A percentile compares a stretch with the other conserved stretches of the same genome.
Evolutionary conservation across 1,140 invertebrate genomes (phyloP).

Genomic region (Druon quercuslanigerum): DNA sequence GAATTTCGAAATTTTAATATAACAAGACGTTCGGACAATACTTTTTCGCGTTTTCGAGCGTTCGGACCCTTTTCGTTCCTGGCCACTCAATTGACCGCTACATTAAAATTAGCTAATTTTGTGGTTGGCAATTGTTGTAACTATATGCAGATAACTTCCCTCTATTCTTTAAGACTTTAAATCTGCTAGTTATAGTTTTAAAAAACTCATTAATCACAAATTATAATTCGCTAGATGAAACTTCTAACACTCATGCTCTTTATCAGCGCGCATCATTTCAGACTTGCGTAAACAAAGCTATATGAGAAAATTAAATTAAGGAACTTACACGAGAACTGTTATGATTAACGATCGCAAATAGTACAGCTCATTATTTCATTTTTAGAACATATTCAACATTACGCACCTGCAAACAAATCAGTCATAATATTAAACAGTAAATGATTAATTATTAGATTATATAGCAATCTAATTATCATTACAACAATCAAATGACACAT

Average conservation of each 20-base stretch:
- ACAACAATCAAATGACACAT: conserved; percentile 25
- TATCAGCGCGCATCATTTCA: not conserved
- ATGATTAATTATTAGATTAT: not conserved
- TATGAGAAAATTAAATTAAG: conserved; percentile 18
- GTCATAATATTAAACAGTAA: not conserved
- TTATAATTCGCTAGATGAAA: not conserved
- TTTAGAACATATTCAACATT: conserved; percentile 8
- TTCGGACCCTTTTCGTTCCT: too few relatives aligned
- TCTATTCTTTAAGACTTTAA: too few relatives aligned
- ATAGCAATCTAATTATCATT: not conserved
- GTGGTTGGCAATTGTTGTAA: too few relatives aligned
- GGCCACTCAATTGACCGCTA: too few relatives aligned
- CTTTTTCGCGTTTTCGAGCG: too few relatives aligned
- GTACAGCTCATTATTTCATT: conserved; percentile 14
- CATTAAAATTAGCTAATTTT: too few relatives aligned
- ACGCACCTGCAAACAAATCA: not conserved
- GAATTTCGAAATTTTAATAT: too few relatives aligned
- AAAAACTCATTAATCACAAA: not conserved
- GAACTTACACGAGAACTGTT: not conserved
- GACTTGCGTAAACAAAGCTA: conserved; percentile 10
- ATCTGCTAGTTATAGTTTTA: too few relatives aligned
- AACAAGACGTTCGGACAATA: too few relatives aligned
- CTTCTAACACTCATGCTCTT: not conserved
- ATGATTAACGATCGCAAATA: conserved; percentile 3
- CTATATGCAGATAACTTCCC: too few relatives aligned